Conservation (phyloP, 1,140 invertebrate species). For the Belonocnema kinseyi region DNA sequence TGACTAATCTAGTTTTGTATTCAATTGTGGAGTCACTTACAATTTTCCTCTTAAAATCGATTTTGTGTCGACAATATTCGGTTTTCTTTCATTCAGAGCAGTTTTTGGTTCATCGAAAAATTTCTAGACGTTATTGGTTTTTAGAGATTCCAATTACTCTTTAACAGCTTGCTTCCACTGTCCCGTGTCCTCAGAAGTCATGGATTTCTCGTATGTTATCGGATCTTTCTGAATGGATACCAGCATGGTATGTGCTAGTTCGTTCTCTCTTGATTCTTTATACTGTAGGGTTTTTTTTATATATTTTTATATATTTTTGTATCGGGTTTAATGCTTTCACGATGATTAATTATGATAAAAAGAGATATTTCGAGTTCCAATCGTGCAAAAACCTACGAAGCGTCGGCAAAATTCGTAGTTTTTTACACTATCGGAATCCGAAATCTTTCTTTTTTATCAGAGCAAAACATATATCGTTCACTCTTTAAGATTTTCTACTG, state of each 20-base stretch:
- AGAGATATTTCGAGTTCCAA: too few relatives aligned
- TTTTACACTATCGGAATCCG: too few relatives aligned
- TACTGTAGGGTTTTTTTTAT: slow-evolving; percentile 20
- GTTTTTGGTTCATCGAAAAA: background rate
- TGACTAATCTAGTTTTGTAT: slow-evolving; percentile 58
- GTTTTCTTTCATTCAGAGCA: slow-evolving; percentile 41
- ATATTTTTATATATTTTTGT: too few relatives aligned
- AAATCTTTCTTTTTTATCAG: too few relatives aligned
- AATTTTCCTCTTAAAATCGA: slow-evolving; percentile 61
- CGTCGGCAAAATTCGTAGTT: too few relatives aligned
- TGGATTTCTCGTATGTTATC: slow-evolving; percentile 47
- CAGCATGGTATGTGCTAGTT: slow-evolving; percentile 38
- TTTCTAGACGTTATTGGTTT: slow-evolving; percentile 51
- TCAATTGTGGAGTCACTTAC: too few relatives aligned
- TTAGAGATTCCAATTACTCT: slow-evolving; percentile 50
- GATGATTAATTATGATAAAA: too few relatives aligned
- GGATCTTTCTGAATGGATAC: slow-evolving; percentile 42
- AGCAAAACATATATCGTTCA: slow-evolving; percentile 37
- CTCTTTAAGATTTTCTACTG: slow-evolving; percentile 37
- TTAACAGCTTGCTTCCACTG: slow-evolving; percentile 55
- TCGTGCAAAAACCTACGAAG: too few relatives aligned
- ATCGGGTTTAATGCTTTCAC: too few relatives aligned
- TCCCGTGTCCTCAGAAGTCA: slow-evolving; percentile 44
- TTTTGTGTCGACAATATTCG: slow-evolving; percentile 58
- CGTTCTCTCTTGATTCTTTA: slow-evolving; percentile 33